Evolutionary conservation across 2,113 vertebrate genomes (phyloP).

Genomic region (Oreochromis aureus): DNA sequence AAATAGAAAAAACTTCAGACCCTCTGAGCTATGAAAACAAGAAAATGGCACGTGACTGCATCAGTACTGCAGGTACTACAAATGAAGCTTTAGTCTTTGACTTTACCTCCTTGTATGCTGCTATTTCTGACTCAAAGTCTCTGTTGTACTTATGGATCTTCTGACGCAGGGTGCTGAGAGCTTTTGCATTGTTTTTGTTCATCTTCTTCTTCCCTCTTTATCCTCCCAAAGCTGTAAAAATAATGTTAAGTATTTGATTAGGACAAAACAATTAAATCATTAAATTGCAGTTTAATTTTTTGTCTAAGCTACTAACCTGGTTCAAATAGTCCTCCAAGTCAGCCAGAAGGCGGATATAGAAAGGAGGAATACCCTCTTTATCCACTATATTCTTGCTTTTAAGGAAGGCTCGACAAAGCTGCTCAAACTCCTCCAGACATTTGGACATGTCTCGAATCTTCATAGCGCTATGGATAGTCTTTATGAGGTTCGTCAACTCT

Average conservation of each 20-base stretch:
- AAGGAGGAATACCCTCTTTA: slow-evolving; percentile 85
- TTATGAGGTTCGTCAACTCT: slow-evolving; percentile 88
- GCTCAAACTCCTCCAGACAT: slow-evolving; percentile 90
- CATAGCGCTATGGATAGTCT: slow-evolving; percentile 92
- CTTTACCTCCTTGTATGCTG: slow-evolving; percentile 81
- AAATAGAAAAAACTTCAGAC: background rate
- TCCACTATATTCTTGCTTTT: slow-evolving; percentile 91
- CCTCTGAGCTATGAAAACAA: background rate
- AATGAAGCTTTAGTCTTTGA: background rate
- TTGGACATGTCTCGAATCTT: slow-evolving; percentile 91
- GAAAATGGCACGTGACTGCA: background rate
- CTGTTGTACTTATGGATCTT: slow-evolving; percentile 92
- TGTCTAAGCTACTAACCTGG: slow-evolving; percentile 68
- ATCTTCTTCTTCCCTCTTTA: slow-evolving; percentile 91
- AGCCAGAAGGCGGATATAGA: slow-evolving; percentile 85
- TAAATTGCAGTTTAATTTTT: background rate
- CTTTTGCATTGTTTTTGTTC: slow-evolving; percentile 92
- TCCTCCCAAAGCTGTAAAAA: slow-evolving; percentile 83
- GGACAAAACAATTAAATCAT: background rate
- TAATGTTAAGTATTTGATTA: background rate
- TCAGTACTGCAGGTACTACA: background rate
- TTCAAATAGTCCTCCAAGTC: slow-evolving; percentile 88
- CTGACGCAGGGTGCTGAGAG: slow-evolving; percentile 85
- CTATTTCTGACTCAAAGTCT: slow-evolving; percentile 82
- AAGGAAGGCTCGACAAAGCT: slow-evolving; percentile 83